Evolutionary conservation across 2,888 invertebrate species (phyloP).

Genomic region (Auanema sp.): DNA sequence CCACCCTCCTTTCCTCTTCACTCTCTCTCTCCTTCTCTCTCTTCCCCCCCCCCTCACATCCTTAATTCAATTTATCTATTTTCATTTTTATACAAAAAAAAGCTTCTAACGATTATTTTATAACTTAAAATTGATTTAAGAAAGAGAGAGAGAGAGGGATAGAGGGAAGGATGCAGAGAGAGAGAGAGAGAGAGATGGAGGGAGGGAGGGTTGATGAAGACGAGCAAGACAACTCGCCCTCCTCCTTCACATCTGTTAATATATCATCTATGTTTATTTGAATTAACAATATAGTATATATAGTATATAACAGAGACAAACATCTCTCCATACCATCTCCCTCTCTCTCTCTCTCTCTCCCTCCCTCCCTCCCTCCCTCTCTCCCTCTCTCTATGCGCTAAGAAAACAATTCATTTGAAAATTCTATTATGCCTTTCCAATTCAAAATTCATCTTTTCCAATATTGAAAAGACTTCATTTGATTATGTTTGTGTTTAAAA

Average conservation of each 20-base stretch:
- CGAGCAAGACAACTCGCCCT: slow-evolving; percentile 1
- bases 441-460: slow-evolving; percentile 1
- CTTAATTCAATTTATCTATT: too few species aligned
- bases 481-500: too few species aligned
- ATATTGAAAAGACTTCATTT: too few species aligned
- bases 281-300: neutral
- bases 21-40: too few species aligned
- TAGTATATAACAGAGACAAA: neutral
- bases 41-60: too few species aligned
- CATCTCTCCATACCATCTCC: slow-evolving; percentile 7
- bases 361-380: slow-evolving; percentile 7
- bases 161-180: slow-evolving; percentile 3
- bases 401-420: neutral
- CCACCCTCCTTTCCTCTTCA: too few species aligned
- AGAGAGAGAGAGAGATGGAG: slow-evolving; percentile 1
- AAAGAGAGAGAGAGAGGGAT: slow-evolving; percentile 11
- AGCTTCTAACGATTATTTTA: too few species aligned
- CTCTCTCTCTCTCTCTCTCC: slow-evolving; percentile 12
- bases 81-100: too few species aligned
- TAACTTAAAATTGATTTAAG: slow-evolving; percentile 1
- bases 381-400: slow-evolving; percentile 9
- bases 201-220: slow-evolving; percentile 3
- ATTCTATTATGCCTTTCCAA: too few species aligned
- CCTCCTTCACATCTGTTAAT: slow-evolving; percentile 10
- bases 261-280: neutral